Evolutionary conservation across 1,140 invertebrate species (phyloP), one percentile per base, ranked within the genome.

Genomic region (Nilaparvata lugens): DNA sequence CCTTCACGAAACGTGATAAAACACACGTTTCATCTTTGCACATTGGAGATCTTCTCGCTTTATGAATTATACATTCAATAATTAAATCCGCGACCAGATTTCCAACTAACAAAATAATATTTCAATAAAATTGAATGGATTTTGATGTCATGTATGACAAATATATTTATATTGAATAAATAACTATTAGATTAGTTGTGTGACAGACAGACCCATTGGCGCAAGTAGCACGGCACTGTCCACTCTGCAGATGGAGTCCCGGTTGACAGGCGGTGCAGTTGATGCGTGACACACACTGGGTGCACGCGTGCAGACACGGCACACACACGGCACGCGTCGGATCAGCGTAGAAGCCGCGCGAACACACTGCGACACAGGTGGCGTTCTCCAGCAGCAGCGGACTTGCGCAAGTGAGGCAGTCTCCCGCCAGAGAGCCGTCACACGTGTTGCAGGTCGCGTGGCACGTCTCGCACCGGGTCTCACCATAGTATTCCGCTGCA

Each of bases 231-330:
- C 84, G 76, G 68, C 90, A 93, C 56, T 88, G 83, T 6, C 87
- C 86, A 59, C 86, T 88, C 68, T 92, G 88, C 48, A 79, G 69
- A 62, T 87, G 79, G 55, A 92, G 72, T 0, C 84, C 83, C 40
- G 81, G 79, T 14, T 80, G 78, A 68, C 91, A 93, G 2, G 82
- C 76, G 0, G 86, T 89, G 67, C 91, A 93, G 65, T 89, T 89
- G 42, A 84, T 77, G 58, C 85, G 79, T 0, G 86, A 87, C 2
- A 83, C 81, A 68, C 89, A 93, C 19, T 83, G 81, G 0, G 79
- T 78, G 70, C 89, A 93, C 0, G 87, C 86, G 66, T 89, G 86
- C 38, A 87, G 67, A 68, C 90, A 93, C 2, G 84, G 86, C 1
- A 82, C 76, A 68, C 90, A 92, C 1, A n/a, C n/a, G n/a, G n/a